Evolutionary conservation across 35 echinoderm and acorn worm genomes (phyloP), one percentile per base, ranked within the genome.

Genomic region (Lytechinus variegatus): DNA sequence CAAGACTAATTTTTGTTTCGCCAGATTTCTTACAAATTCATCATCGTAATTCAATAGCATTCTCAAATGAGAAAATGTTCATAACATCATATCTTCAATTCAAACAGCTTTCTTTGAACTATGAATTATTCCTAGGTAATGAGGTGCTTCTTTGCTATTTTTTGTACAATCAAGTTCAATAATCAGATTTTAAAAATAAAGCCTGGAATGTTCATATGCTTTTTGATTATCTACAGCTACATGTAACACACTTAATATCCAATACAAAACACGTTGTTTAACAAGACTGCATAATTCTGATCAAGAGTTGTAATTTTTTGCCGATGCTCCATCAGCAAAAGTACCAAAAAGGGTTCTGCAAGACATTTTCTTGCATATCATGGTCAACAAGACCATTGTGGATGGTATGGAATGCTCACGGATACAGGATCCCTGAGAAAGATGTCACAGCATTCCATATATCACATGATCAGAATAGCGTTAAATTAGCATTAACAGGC

Each of bases 141-240:
- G 66, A 79, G 66, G 66, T 79, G 66, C 66, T 79, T 79, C 66
- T 79, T 79, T 79, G 66, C 66, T 24, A 79, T 79, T 79, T 79
- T 71, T 79, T 79, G 33, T 79, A 79, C 66, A 79, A 79, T 24
- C 66, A 79, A 79, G 7, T 79, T 79, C 66, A 79, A 58, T 60
- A 60, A 60, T 60, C 57, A 60, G 8, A 24, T 79, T 79, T 44
- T 79, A 79, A 79, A 21, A 71, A 71, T 79, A 79, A 79, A 79
- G 66, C 66, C 66, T 79, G 66, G 66, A 79, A 79, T 79, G 66
- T 79, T 79, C n/a, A 79, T 79, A 79, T 79, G 66, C 66, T 19
- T 79, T 44, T 79, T 79, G 66, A 79, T 79, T 79, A 79, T 79
- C 66, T 79, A 79, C 66, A 79, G 66, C 66, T 24, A 79, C 66